Conservation (phyloP, 2,113 vertebrate genomes). For the Catharus minimus region DNA sequence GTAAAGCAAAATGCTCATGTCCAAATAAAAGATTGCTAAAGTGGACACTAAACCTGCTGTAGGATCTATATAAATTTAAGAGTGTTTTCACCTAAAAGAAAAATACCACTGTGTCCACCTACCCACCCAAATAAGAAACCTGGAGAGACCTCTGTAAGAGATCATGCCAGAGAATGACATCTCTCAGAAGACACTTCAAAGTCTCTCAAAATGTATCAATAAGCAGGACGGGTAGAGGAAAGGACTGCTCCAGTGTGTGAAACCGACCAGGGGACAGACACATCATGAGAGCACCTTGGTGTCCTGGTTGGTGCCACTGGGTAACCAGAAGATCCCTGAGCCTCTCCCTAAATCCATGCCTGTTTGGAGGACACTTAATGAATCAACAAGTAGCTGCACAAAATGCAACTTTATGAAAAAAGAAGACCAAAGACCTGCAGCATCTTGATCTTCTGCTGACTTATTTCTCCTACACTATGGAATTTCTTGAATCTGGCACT, state of each 20-base stretch:
- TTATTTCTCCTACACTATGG: background rate
- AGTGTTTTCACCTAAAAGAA: background rate
- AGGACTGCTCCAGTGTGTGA: background rate
- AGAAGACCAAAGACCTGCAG: background rate
- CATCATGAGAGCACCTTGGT: background rate
- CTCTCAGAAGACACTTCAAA: background rate
- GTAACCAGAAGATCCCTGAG: background rate
- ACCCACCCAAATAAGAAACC: background rate
- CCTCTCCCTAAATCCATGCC: background rate
- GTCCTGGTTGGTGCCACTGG: background rate
- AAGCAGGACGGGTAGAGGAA: background rate
- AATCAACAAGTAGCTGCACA: background rate
- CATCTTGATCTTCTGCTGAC: background rate
- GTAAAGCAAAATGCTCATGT: background rate
- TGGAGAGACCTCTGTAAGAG: background rate
- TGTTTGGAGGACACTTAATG: background rate
- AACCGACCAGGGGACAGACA: background rate
- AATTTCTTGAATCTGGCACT: background rate
- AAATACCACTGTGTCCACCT: background rate
- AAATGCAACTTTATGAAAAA: background rate
- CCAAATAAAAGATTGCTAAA: background rate
- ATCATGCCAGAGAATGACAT: background rate
- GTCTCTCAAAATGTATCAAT: background rate
- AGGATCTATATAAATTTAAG: background rate
- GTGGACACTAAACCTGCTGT: background rate